These are phyloP conservation scores for Petromus typicus DNA, from an alignment of 2,113 vertebrate genomes.

Conservation along the genomic window DNA sequence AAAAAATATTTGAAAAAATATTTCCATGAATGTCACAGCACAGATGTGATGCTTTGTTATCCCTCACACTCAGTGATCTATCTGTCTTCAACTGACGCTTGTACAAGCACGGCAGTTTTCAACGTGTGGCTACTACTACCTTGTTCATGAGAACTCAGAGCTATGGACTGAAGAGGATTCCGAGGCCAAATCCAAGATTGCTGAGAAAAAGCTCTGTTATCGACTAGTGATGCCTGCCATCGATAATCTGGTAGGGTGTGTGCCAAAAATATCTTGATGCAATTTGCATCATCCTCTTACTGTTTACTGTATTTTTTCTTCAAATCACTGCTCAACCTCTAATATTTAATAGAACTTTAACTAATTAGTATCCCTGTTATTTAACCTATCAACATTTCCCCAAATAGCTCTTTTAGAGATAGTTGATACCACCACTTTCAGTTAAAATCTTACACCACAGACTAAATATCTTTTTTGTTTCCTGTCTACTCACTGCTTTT, in stretches of 20 bases:
- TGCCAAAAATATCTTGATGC: neutral
- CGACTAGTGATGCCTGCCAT: neutral
- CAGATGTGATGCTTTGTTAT: neutral
- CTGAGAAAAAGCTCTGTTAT: neutral
- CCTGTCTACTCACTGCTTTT: neutral
- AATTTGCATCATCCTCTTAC: neutral
- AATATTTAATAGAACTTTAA: neutral
- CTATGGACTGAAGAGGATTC: neutral
- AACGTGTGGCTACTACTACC: neutral
- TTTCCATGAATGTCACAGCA: neutral
- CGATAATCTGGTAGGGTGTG: neutral
- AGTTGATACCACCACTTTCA: neutral
- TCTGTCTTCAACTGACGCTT: neutral
- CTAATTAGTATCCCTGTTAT: neutral
- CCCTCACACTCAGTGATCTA: neutral
- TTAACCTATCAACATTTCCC: neutral
- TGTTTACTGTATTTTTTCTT: conserved; percentile 20
- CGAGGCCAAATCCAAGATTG: neutral
- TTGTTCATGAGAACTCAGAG: neutral
- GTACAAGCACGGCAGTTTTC: neutral
- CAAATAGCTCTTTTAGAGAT: neutral
- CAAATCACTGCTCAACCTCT: neutral
- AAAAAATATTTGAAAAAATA: conserved; percentile 7
- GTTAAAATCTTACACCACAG: neutral
- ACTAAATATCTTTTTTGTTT: neutral